Conservation (phyloP, 2,113 vertebrate species). For the Pelusios castaneus region DNA sequence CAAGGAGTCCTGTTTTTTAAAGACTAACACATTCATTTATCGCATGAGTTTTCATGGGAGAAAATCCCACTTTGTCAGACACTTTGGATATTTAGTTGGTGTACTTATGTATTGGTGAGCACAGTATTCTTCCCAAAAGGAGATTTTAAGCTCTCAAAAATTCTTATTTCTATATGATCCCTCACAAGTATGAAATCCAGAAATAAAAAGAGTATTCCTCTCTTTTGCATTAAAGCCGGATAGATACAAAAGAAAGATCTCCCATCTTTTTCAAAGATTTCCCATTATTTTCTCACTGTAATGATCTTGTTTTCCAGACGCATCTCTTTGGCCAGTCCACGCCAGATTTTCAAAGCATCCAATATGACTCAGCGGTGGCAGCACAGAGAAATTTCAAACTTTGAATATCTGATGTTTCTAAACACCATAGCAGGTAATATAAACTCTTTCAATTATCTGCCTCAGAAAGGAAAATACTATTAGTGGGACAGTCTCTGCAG, state of each 20-base stretch:
- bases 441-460: neutral
- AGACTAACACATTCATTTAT: too few species aligned
- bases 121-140: neutral
- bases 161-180: neutral
- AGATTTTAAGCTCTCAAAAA: neutral
- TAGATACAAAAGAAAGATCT: neutral
- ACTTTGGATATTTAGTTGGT: neutral
- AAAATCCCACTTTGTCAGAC: too few species aligned
- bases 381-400: slow-evolving; percentile 96
- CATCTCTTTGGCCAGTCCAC: slow-evolving; percentile 93
- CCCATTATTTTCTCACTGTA: neutral
- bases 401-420: slow-evolving; percentile 96
- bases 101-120: neutral
- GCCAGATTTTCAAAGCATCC: slow-evolving; percentile 96
- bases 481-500: neutral
- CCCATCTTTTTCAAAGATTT: neutral
- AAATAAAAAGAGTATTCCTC: neutral
- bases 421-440: slow-evolving; percentile 93
- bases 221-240: neutral
- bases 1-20: too few species aligned
- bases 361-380: slow-evolving; percentile 98
- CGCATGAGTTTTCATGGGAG: too few species aligned
- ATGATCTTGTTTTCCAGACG: slow-evolving; percentile 78
- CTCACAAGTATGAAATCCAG: neutral
- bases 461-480: neutral